Evolutionary conservation across 92 coral and sea anemone species (phyloP), one percentile per base, ranked within the genome.

Genomic region (Umimayanthus chanpuru): DNA sequence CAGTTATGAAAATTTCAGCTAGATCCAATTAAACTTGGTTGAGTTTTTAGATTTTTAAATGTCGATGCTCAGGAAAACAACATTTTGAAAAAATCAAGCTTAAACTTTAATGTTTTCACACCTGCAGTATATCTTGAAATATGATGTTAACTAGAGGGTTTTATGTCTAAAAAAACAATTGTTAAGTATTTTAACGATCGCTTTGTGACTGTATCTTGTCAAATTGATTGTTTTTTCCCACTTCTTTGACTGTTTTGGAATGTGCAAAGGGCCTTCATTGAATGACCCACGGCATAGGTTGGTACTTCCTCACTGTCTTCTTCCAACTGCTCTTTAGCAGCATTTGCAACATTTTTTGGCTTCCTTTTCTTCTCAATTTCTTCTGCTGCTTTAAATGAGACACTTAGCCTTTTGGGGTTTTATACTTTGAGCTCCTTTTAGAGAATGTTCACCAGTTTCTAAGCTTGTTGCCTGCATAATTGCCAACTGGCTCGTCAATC

Each of bases 381-480:
- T 56, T 44, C n/a, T 23, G 81, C 88, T 32, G 79, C 81, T 74
- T 38, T 85, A 29, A 55, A 41, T 74, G 82, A 74, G 56, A 30
- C 82, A 50, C 71, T 50, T 11, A 75, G 73, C 47, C 82, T 75
- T 29, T 47, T 50, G n/a, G 58, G 61, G 14, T 73, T 53, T 41
- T 44, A n/a, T 73, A 50, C 41, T 72, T 41, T n/a, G 18, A 73
- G 73, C 89, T 55, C 81, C 83, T 71, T 75, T 76, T 28, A 16
- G 53, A 7, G 89, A 29, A 36, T 78, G 32, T 81, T 78, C 61
- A 29, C 65, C 82, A 5, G 75, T 76, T 64, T 56, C 40, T 44
- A 86, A 74, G n/a, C 79, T 78, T 53, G 66, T 85, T 40, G 90
- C 90, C 67, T 87, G 39, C 85, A 87, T 87, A 70, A 77, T 85